Evolutionary conservation across 2,888 invertebrate species (phyloP).

Genomic region (Pharmacophagus antenor): DNA sequence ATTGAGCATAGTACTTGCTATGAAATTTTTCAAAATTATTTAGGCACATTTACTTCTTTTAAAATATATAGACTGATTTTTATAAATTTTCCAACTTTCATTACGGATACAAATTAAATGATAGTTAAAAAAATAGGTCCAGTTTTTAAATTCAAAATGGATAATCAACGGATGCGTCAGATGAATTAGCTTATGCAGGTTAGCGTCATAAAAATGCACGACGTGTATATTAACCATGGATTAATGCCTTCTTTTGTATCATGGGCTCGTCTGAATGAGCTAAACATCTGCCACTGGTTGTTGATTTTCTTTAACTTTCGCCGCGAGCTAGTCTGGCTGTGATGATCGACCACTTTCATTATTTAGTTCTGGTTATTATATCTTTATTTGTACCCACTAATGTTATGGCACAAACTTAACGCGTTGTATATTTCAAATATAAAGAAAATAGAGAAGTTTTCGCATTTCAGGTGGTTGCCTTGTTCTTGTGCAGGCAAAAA

Average conservation of each 20-base stretch:
- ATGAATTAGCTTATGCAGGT: constrained; percentile 16
- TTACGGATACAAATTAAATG: neutral
- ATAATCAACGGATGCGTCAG: constrained; percentile 19
- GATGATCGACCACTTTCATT: neutral
- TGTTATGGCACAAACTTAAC: too few relatives aligned
- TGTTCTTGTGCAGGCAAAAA: neutral
- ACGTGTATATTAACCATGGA: constrained; percentile 11
- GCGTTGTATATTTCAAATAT: too few relatives aligned
- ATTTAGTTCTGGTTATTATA: too few relatives aligned
- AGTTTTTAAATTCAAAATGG: constrained; percentile 19
- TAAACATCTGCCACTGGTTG: constrained; percentile 24
- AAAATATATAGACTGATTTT: neutral
- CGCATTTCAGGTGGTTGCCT: neutral
- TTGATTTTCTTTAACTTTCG: constrained; percentile 4
- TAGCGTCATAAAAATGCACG: constrained; percentile 7
- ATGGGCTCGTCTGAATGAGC: constrained; percentile 16
- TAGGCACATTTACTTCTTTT: neutral
- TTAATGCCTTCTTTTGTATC: constrained; percentile 14
- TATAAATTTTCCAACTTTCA: too few relatives aligned
- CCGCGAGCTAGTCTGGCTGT: constrained; percentile 8
- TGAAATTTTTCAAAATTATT: too few relatives aligned
- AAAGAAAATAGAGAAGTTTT: too few relatives aligned
- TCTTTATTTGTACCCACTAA: too few relatives aligned
- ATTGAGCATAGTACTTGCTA: too few relatives aligned
- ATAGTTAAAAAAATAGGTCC: constrained; percentile 13